Conservation (phyloP, 1,140 invertebrate species). For the Brachionus angularis region DNA sequence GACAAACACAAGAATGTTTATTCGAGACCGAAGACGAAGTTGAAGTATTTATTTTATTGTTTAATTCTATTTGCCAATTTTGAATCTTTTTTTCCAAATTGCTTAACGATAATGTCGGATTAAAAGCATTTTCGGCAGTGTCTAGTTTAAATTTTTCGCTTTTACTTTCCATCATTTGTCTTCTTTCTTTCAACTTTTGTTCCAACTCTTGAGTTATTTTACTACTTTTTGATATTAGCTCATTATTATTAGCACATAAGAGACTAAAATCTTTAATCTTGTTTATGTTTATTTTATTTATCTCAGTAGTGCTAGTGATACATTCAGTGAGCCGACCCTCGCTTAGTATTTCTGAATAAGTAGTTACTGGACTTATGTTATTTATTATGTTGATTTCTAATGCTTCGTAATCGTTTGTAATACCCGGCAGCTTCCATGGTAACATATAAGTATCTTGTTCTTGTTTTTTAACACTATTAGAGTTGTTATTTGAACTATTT, state of each 20-base stretch:
- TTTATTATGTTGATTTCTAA: slow-evolving; percentile 23
- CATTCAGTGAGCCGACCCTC: background rate
- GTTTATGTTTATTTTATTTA: no score
- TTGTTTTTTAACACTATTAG: no score
- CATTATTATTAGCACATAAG: slow-evolving; percentile 31
- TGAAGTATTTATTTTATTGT: slow-evolving; percentile 15
- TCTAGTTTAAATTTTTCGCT: slow-evolving; percentile 22
- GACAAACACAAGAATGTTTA: slow-evolving; percentile 41
- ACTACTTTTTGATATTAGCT: slow-evolving; percentile 28
- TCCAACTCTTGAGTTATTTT: slow-evolving; percentile 40
- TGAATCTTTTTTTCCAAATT: slow-evolving; percentile 2
- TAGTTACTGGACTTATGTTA: slow-evolving; percentile 29
- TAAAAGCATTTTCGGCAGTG: background rate
- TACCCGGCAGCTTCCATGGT: slow-evolving; percentile 22
- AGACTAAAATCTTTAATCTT: slow-evolving; percentile 19
- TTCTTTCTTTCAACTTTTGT: slow-evolving; percentile 30
- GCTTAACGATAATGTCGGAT: background rate
- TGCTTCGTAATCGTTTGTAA: slow-evolving; percentile 30
- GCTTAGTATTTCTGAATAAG: slow-evolving; percentile 33
- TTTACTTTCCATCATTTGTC: slow-evolving; percentile 42
- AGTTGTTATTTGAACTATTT: background rate
- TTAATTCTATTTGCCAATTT: slow-evolving; percentile 35
- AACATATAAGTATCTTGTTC: slow-evolving; percentile 16
- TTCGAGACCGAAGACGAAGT: background rate
- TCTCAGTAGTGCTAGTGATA: no score